Evolutionary conservation across 2,113 vertebrate species (phyloP), one percentile per base, ranked within the genome.

Genomic region (Antennarius striatus): DNA sequence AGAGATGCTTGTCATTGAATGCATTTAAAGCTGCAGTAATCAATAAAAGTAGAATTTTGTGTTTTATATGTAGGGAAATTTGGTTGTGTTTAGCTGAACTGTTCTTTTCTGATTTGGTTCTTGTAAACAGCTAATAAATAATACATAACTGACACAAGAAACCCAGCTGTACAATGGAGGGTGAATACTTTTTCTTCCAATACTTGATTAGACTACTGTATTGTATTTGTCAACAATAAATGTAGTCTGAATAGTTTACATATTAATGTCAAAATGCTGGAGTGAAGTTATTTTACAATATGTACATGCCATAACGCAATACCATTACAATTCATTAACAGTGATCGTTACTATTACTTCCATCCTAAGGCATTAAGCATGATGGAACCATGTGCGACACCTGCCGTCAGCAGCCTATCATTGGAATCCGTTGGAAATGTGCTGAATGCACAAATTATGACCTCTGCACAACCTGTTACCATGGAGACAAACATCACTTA

Each of bases 381-480:
- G 98, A 99, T 75, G 98, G 98, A 73, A 99, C 98, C 73, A 99
- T 99, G 98, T 99, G 98, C 81, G 98, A 99, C 86, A 99, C 98
- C 30, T 99, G 98, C 86, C 94, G 98, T 29, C 97, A 98, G 81
- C 98, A 99, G 65, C 98, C 98, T 14, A 99, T 99, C 91, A 99
- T 99, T 75, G 98, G 98, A 55, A 98, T 99, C 87, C 95, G 98
- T 69, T 99, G 98, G 98, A 99, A 99, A 80, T 99, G 98, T 90
- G 98, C 98, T 0, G 98, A 99, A 72, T 99, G 98, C 90, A 98
- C 98, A 7, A 99, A 99, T 92, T 99, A 99, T 51, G 98, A 99
- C 84, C 93, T 99, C 82, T 99, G 98, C 86, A 99, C 98, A 17
- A 96, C 98, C 52, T 99, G 98, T 89, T 99, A 99, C 86, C 98